phyloP scores from a whole-genome alignment of 2,888 invertebrate species.

The Hemaris fuciformis region DNA sequence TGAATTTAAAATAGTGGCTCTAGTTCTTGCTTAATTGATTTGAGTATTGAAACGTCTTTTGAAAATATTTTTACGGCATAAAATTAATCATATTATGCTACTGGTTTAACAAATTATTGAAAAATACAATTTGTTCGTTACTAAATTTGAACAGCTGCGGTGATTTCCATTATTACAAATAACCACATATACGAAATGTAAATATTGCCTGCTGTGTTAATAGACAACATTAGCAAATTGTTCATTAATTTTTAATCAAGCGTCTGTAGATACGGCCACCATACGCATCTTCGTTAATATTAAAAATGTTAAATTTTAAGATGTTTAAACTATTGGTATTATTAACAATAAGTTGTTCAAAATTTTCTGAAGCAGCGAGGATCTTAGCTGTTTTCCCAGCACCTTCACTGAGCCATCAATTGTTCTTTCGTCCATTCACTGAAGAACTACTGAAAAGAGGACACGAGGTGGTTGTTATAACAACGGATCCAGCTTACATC shows the following conservation, averaged over 20 bases:
- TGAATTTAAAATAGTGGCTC: too few relatives aligned
- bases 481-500: conserved; percentile 40
- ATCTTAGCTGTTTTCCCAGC: conserved; percentile 51
- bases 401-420: conserved; percentile 57
- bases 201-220: too few relatives aligned
- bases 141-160: too few relatives aligned
- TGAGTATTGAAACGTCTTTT: too few relatives aligned
- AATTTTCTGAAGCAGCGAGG: conserved; percentile 27
- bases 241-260: not conserved
- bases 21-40: too few relatives aligned
- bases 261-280: not conserved
- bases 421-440: conserved; percentile 46
- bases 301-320: not conserved
- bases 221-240: too few relatives aligned
- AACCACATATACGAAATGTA: too few relatives aligned
- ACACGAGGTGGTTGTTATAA: conserved; percentile 53
- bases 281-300: not conserved
- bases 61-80: not conserved
- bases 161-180: too few relatives aligned
- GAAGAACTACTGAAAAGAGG: conserved; percentile 50
- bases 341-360: not conserved
- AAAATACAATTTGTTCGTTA: not conserved
- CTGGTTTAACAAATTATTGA: not conserved
- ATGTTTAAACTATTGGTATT: not conserved
- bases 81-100: not conserved